Evolutionary conservation across 1,140 invertebrate species (phyloP).

Genomic region (Spodoptera frugiperda): DNA sequence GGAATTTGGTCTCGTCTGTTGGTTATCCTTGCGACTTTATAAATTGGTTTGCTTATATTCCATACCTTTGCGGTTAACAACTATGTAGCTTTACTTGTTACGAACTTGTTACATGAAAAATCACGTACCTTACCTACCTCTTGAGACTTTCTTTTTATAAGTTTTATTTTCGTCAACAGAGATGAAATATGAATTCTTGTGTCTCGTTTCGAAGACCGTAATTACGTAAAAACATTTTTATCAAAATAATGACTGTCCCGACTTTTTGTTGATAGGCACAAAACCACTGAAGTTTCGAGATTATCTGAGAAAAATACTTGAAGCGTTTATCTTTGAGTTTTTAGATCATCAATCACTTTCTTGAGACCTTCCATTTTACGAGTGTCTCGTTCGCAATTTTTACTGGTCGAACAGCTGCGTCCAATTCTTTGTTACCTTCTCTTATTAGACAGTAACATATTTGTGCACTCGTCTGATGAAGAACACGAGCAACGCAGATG

Average conservation of each 20-base stretch:
- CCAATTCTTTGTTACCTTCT: constrained; percentile 13
- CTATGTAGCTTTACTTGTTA: background rate
- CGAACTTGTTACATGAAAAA: background rate
- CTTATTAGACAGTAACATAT: constrained; percentile 30
- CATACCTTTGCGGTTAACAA: background rate
- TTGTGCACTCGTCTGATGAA: constrained; percentile 13
- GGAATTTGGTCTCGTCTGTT: constrained; percentile 3
- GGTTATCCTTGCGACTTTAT: constrained; percentile 1
- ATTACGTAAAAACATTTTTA: background rate
- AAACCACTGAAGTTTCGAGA: constrained; percentile 1
- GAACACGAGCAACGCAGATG: background rate
- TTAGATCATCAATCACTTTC: constrained; percentile 35
- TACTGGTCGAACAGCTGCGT: constrained; percentile 32
- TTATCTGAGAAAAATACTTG: constrained; percentile 32
- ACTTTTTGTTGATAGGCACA: constrained; percentile 3
- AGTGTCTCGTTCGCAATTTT: constrained; percentile 35
- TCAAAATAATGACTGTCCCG: background rate
- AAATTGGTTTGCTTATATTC: background rate
- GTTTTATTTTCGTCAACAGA: background rate
- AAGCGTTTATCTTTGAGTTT: constrained; percentile 8
- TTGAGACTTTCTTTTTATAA: too few relatives aligned
- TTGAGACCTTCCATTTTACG: constrained; percentile 16
- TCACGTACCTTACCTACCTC: too few relatives aligned
- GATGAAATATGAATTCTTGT: background rate
- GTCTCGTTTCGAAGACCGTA: background rate